phyloP scores from a whole-genome alignment of 2,113 vertebrate species.

The Cyphomyrus discorhynchus region DNA sequence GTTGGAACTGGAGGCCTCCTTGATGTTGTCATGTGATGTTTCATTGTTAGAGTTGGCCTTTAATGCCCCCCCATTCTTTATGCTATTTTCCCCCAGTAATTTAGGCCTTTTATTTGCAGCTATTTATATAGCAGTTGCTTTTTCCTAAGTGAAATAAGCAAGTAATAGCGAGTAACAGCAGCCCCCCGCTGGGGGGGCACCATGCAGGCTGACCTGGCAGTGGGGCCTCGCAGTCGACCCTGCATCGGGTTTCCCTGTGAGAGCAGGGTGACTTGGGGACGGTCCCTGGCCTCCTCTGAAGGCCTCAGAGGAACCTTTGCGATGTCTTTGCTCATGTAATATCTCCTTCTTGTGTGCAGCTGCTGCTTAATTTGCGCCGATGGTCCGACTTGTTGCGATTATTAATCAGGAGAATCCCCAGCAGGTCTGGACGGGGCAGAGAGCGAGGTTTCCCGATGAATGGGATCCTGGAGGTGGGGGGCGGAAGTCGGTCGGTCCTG shows the following conservation, averaged over 20 bases:
- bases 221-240: background rate
- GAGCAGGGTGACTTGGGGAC: too few species aligned
- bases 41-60: background rate
- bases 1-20: background rate
- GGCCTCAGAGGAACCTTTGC: background rate
- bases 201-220: background rate
- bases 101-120: background rate
- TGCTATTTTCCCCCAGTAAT: background rate
- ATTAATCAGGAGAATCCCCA: slow-evolving; percentile 44
- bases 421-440: slow-evolving; percentile 25
- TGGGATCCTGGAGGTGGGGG: slow-evolving; percentile 19
- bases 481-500: background rate
- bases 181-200: background rate
- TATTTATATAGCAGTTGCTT: background rate
- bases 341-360: slow-evolving; percentile 29
- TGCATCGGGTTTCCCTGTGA: background rate
- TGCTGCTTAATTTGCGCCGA: slow-evolving; percentile 47
- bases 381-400: slow-evolving; percentile 35
- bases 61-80: background rate
- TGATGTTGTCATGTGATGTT: background rate
- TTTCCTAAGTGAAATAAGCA: background rate
- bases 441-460: slow-evolving; percentile 26
- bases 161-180: background rate
- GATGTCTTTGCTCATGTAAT: slow-evolving; percentile 20
- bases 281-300: background rate